Base-by-base conservation (phyloP, 2,113 vertebrate genomes). In the Notarius lentiginosus region DNA sequence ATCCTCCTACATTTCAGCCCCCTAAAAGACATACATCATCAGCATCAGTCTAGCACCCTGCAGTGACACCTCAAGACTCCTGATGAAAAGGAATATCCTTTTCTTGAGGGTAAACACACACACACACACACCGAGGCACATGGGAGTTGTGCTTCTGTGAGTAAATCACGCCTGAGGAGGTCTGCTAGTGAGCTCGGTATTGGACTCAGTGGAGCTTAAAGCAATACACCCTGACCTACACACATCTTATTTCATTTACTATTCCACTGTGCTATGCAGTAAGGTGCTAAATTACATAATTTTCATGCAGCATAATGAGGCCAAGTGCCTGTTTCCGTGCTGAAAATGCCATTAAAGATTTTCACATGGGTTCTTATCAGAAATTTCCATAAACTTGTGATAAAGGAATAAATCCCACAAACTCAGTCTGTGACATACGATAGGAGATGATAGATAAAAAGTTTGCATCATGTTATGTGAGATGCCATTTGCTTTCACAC, bases 151-250 rank as follows among this genome's bases (percentile, higher is more conserved):
- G 66, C 6, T 17, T 17, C 66, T 70, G 34, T 73, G 70, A 73
- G 68, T 72, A 51, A 82, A 73, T 89, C 63, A 60, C 83, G 82
- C 12, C 79, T 70, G 12, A 83, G 87, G 65, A 79, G 82, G 84
- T 77, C 5, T 34, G 41, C 53, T 58, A 47, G 20, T 22, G 20
- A 70, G 18, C 7, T 30, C 20, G 7, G 34, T 49, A 79, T 47
- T 10, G 73, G 22, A 22, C 47, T 73, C 41, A 47, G 34, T 49
- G 70, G 70, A 47, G 34, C 41, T 10, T 47, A 47, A 20, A 47
- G 34, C 22, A 1, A 20, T 22, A 49, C 41, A 49, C 72, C 20
- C 72, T 4, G 1, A 49, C 41, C 34, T 51, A 2, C 17, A 72
- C 34, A 72, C 34, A 51, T 11, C 34, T 22, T 20, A 4, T 51